Conservation (phyloP, 2,113 vertebrate species). For the Hippocampus mohnikei region DNA sequence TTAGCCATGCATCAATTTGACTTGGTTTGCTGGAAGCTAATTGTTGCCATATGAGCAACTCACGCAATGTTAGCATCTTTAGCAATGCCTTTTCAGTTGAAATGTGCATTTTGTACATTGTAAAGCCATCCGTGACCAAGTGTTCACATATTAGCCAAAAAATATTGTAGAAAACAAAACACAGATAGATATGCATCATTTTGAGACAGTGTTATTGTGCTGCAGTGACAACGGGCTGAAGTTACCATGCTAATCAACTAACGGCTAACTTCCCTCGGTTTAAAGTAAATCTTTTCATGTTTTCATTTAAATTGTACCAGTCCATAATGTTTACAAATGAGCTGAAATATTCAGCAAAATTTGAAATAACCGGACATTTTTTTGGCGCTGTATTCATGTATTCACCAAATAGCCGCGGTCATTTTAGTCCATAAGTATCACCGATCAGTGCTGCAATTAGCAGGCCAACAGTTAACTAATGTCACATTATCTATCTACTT, state of each 20-base stretch:
- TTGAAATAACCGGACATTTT: too few species aligned
- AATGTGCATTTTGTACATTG: background rate
- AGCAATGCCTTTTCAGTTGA: background rate
- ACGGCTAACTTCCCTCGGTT: background rate
- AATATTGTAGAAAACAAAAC: background rate
- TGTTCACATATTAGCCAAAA: background rate
- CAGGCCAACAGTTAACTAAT: too few species aligned
- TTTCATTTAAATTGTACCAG: too few species aligned
- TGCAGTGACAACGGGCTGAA: constrained; percentile 25
- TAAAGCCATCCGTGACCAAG: background rate
- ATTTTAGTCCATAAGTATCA: background rate
- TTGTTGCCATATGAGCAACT: constrained; percentile 33
- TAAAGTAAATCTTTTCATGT: too few species aligned
- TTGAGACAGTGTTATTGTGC: background rate
- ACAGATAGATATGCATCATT: background rate
- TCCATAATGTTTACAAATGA: too few species aligned
- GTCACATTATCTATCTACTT: too few species aligned
- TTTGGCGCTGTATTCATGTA: too few species aligned
- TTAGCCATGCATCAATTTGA: constrained; percentile 26
- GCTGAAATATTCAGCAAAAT: too few species aligned
- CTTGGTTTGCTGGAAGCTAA: constrained; percentile 22
- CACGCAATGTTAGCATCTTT: constrained; percentile 5
- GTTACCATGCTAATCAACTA: background rate
- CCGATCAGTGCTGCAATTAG: background rate
- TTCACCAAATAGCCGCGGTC: too few species aligned